Base-by-base conservation (phyloP, 2,113 vertebrate species). In the Platichthys stellatus region DNA sequence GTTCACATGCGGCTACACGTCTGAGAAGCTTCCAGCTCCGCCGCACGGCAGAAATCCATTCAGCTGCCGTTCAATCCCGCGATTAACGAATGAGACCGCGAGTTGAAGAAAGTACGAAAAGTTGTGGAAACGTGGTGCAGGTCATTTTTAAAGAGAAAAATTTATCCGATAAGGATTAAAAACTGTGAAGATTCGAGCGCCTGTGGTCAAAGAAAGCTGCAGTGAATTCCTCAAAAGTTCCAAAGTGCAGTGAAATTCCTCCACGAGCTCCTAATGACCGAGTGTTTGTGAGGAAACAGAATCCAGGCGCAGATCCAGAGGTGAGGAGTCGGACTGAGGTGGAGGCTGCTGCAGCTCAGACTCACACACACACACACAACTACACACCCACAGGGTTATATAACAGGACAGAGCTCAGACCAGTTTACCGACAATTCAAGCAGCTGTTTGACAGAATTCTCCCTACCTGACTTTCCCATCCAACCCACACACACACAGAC, bases 311-410 rank as follows among this genome's bases (percentile, higher is more conserved):
- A 23, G 28, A 71, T 78, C 76, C 80, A 76, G 86, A 86, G 78
- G 81, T 85, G 84, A 89, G 72, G 84, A 49, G 82, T 69, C 81
- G 38, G 79, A 83, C 81, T 87, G 89, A 90, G 80, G 89, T 73
- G 83, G 86, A 89, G 86, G 83, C 83, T 80, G 62, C 26, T 38
- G 57, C 81, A 59, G 35, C 74, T 68, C 65, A 59, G 72, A 3
- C 74, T 40, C 77, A 15, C 53, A 23, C 56, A n/a, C 71, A 13
- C 72, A 35, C 79, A 68, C 74, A 24, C 59, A 7, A 70, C 23
- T 69, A 17, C 65, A 3, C 70, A 40, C 73, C 53, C 74, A 69
- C 12, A 7, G 17, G 31, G 70, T 89, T 90, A 89, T 72, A 85
- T 89, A 92, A 90, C 63, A 81, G 68, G 70, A 76, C 84, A 54